Evolutionary conservation across 2,888 invertebrate genomes (phyloP).

Genomic region (Oligia latruncula): DNA sequence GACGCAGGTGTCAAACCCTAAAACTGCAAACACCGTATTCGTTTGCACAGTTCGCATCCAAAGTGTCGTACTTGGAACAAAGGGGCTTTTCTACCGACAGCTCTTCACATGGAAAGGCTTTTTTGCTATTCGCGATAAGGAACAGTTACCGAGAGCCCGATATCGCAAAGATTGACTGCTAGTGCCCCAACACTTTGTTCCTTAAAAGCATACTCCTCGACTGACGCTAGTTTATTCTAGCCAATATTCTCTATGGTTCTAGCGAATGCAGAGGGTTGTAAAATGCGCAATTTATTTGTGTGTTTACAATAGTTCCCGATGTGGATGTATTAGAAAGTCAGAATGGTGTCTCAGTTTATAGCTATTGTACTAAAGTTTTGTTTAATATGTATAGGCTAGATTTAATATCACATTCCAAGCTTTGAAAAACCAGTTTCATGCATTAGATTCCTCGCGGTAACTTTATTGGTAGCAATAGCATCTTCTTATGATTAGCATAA

Average conservation of each 20-base stretch:
- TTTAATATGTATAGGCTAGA: constrained; percentile 41
- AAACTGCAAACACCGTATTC: constrained; percentile 53
- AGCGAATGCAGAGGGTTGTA: constrained; percentile 50
- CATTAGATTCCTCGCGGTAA: constrained; percentile 21
- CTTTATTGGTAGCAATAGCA: constrained; percentile 43
- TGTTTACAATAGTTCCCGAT: constrained; percentile 41
- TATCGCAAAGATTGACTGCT: constrained; percentile 76
- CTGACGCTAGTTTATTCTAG: constrained; percentile 62
- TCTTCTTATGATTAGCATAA: constrained; percentile 39
- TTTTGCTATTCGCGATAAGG: constrained; percentile 86
- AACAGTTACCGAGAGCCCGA: constrained; percentile 75
- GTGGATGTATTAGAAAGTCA: constrained; percentile 41
- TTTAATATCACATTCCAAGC: constrained; percentile 46
- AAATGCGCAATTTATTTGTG: constrained; percentile 52
- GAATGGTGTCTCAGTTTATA: constrained; percentile 47
- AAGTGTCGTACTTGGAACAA: constrained; percentile 79
- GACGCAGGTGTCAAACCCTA: constrained; percentile 46
- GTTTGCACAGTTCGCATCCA: constrained; percentile 63
- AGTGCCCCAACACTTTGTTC: constrained; percentile 74
- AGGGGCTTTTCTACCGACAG: constrained; percentile 83
- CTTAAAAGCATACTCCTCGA: constrained; percentile 77
- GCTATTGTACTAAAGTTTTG: constrained; percentile 48
- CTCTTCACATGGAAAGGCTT: constrained; percentile 88
- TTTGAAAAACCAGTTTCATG: constrained; percentile 33
- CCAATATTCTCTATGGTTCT: no score